phyloP scores from a whole-genome alignment of 92 coral and sea anemone genomes.

The Phenganax stokvisi region DNA sequence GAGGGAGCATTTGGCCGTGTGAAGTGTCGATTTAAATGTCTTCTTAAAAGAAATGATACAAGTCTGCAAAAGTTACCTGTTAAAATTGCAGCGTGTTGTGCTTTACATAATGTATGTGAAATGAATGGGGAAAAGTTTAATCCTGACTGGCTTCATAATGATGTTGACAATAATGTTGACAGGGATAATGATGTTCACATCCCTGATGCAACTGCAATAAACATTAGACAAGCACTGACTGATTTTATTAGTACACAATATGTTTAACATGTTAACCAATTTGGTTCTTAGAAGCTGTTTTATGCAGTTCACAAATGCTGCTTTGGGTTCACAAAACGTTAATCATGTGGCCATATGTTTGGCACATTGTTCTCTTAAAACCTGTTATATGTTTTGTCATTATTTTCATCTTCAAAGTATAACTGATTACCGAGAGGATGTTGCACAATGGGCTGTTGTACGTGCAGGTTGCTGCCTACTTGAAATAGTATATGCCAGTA shows the following conservation, averaged over 20 bases:
- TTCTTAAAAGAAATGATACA: slow-evolving; percentile 41
- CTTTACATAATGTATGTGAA: slow-evolving; percentile 41
- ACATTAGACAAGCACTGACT: slow-evolving; percentile 30
- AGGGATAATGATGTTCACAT: neutral
- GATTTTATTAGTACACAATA: slow-evolving; percentile 7
- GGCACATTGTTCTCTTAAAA: neutral
- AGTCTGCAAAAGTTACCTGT: slow-evolving; percentile 15
- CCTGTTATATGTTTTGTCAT: slow-evolving; percentile 3
- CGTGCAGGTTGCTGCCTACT: neutral
- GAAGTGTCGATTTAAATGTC: slow-evolving; percentile 41
- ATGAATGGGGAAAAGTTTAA: slow-evolving; percentile 19
- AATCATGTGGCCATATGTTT: neutral
- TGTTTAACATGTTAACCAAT: neutral
- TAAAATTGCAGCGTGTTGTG: slow-evolving; percentile 42
- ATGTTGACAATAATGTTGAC: slow-evolving; percentile 10
- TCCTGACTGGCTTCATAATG: slow-evolving; percentile 23
- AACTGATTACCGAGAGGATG: neutral
- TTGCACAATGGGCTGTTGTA: slow-evolving; percentile 10
- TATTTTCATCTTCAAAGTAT: neutral
- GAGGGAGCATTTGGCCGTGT: slow-evolving; percentile 47
- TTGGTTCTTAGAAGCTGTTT: neutral
- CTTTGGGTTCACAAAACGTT: slow-evolving; percentile 3
- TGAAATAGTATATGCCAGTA: slow-evolving; percentile 29
- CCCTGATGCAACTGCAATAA: slow-evolving; percentile 13
- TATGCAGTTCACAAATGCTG: slow-evolving; percentile 6